Evolutionary conservation across 2,888 invertebrate genomes (phyloP).

Genomic region (Cephonodes hylas): DNA sequence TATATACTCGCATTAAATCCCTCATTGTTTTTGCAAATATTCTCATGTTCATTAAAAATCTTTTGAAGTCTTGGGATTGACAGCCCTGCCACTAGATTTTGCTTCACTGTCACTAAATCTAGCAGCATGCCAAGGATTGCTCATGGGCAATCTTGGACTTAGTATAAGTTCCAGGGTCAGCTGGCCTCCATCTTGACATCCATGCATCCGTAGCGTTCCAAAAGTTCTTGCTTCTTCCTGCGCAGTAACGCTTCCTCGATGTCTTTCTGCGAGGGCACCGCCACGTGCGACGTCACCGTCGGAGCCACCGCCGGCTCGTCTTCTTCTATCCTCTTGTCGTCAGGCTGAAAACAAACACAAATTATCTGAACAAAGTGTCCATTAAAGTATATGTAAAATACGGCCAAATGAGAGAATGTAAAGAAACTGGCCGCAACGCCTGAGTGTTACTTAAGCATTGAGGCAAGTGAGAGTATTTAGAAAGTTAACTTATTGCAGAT

Average conservation of each 20-base stretch:
- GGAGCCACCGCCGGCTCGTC: slow-evolving; percentile 43
- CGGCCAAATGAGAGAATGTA: too few species aligned
- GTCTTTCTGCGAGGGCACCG: slow-evolving; percentile 96
- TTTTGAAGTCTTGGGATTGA: not conserved
- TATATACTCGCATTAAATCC: too few species aligned
- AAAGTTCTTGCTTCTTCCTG: slow-evolving; percentile 94
- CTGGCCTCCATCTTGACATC: slow-evolving; percentile 70
- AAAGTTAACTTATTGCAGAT: too few species aligned
- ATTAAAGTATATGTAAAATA: too few species aligned
- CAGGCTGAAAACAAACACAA: slow-evolving; percentile 48
- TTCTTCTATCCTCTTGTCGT: slow-evolving; percentile 66
- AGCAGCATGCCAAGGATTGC: not conserved
- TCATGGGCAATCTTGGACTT: not conserved
- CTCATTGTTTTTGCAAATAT: too few species aligned
- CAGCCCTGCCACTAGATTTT: not conserved
- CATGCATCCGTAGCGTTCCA: slow-evolving; percentile 89
- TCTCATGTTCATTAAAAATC: too few species aligned
- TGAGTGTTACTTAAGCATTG: too few species aligned
- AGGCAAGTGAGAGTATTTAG: too few species aligned
- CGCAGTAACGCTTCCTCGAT: slow-evolving; percentile 94
- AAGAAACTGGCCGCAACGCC: too few species aligned
- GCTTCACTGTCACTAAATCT: not conserved
- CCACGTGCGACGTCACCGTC: slow-evolving; percentile 84
- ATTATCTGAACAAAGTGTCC: too few species aligned
- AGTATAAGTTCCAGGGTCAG: slow-evolving; percentile 37